A percentile compares a stretch with the other conserved stretches of the same genome.
Conservation (phyloP, 2,888 invertebrate genomes). For the Macrosiphum euphorbiae region DNA sequence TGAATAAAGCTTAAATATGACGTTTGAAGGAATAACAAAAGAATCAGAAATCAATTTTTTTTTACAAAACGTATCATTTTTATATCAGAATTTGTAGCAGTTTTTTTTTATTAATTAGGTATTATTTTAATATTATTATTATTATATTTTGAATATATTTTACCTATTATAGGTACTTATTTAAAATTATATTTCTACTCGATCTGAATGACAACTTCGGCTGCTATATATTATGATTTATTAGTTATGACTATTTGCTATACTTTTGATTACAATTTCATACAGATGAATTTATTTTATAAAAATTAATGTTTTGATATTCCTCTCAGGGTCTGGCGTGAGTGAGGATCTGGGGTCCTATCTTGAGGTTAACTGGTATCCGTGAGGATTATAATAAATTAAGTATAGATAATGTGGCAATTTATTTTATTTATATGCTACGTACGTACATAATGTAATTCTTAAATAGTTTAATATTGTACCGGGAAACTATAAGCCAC, state of each 20-base stretch:
- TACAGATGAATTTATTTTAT: background rate
- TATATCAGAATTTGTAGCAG: too few relatives aligned
- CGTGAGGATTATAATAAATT: background rate
- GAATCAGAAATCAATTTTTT: too few relatives aligned
- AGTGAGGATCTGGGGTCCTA: background rate
- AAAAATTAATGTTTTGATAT: background rate
- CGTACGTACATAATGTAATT: background rate
- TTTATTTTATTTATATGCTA: background rate
- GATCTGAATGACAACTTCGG: background rate
- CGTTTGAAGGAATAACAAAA: too few relatives aligned
- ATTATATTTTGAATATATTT: too few relatives aligned
- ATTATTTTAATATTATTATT: too few relatives aligned
- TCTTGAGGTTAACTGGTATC: background rate
- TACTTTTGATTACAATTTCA: background rate
- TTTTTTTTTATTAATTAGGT: too few relatives aligned
- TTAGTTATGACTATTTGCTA: background rate
- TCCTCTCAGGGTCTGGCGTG: background rate
- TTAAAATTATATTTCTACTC: too few relatives aligned
- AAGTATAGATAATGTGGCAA: background rate
- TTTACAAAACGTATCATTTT: too few relatives aligned
- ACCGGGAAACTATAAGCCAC: background rate
- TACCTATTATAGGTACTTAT: too few relatives aligned
- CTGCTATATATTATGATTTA: too few relatives aligned
- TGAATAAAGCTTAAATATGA: too few relatives aligned
- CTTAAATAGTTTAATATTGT: background rate